Conservation (phyloP, 2,113 vertebrate genomes). For the Dipodomys ordii region DNA sequence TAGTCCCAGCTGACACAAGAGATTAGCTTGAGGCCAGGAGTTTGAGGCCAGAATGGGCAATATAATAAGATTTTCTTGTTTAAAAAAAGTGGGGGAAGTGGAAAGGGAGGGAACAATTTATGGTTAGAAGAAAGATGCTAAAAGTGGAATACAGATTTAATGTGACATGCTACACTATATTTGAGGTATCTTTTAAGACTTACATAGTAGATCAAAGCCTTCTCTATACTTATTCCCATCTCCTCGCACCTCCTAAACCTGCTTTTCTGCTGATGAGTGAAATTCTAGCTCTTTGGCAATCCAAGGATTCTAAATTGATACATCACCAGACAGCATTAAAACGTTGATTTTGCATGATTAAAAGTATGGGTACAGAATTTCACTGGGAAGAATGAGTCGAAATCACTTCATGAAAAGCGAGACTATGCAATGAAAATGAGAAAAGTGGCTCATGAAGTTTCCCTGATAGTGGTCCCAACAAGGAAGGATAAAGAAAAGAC, state of each 20-base stretch:
- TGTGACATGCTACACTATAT: slow-evolving; percentile 66
- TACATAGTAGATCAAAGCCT: slow-evolving; percentile 70
- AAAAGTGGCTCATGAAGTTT: slow-evolving; percentile 29
- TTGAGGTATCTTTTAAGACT: slow-evolving; percentile 75
- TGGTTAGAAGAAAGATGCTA: slow-evolving; percentile 52
- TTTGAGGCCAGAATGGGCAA: not conserved
- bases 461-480: slow-evolving; percentile 14
- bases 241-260: slow-evolving; percentile 79
- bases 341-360: slow-evolving; percentile 68
- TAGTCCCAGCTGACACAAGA: not conserved
- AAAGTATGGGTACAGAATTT: slow-evolving; percentile 67
- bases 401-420: slow-evolving; percentile 78
- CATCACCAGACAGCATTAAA: slow-evolving; percentile 74
- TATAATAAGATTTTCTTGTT: not conserved
- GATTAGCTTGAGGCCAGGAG: not conserved
- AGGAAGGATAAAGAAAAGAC: slow-evolving; percentile 15
- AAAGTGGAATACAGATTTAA: slow-evolving; percentile 64
- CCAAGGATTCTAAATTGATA: slow-evolving; percentile 74
- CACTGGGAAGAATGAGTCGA: slow-evolving; percentile 62
- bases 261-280: slow-evolving; percentile 75
- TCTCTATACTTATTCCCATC: slow-evolving; percentile 72
- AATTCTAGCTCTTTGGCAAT: slow-evolving; percentile 75
- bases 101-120: not conserved
- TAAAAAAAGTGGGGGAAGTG: not conserved
- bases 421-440: slow-evolving; percentile 80